Percentiles rank a stretch among this genome's conserved stretches.
Evolutionary conservation across 1,140 invertebrate species (phyloP).

Genomic region (Laupala kohalensis): DNA sequence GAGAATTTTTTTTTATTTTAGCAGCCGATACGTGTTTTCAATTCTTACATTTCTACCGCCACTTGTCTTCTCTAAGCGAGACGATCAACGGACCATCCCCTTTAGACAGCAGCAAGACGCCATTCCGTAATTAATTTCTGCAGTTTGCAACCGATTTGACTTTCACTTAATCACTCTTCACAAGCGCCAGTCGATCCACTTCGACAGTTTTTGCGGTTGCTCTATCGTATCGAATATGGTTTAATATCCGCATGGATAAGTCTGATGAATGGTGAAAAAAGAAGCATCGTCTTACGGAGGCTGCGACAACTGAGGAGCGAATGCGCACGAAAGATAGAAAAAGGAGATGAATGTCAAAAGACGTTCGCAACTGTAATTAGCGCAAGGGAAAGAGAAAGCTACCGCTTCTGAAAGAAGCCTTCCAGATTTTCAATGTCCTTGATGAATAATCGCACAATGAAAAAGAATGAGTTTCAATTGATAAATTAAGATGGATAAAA

Average conservation of each 20-base stretch:
- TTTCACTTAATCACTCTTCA: not conserved
- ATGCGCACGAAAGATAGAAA: no score
- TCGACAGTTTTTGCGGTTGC: not conserved
- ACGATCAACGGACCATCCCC: not conserved
- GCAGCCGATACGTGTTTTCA: no score
- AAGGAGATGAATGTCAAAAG: not conserved
- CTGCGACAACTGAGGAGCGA: not conserved
- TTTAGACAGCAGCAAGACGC: not conserved
- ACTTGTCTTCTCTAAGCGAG: no score
- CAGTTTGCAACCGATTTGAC: not conserved
- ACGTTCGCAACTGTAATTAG: not conserved
- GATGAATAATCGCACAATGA: not conserved
- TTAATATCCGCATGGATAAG: not conserved
- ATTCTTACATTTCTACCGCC: no score
- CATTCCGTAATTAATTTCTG: not conserved
- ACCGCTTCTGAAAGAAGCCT: not conserved
- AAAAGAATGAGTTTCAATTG: not conserved
- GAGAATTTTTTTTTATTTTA: no score
- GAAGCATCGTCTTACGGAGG: not conserved
- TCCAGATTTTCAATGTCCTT: not conserved
- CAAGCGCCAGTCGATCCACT: not conserved
- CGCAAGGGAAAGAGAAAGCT: not conserved
- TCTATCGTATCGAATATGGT: not conserved
- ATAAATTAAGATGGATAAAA: not conserved
- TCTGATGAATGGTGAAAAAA: not conserved